Evolutionary conservation across 2,113 vertebrate genomes (phyloP).

Genomic region (Chrysochloris asiatica): DNA sequence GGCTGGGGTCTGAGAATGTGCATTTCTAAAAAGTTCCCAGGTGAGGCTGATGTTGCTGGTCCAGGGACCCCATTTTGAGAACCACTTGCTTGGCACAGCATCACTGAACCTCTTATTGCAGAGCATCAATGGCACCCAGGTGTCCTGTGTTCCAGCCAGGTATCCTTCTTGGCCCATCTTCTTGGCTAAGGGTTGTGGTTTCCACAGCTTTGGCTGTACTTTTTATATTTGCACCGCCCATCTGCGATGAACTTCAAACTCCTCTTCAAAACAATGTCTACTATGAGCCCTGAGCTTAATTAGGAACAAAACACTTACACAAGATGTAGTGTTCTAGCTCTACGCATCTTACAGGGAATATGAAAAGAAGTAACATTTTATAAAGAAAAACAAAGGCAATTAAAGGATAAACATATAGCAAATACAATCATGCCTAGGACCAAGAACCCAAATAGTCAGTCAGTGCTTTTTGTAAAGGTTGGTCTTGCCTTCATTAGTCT

Average conservation of each 20-base stretch:
- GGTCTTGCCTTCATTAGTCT: neutral
- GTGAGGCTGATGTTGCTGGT: neutral
- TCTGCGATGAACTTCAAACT: neutral
- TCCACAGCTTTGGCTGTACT: neutral
- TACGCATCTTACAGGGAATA: neutral
- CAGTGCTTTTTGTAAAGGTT: neutral
- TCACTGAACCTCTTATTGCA: neutral
- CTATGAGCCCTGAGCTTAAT: neutral
- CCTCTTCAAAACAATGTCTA: neutral
- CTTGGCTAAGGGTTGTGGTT: neutral
- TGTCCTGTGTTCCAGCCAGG: too few species aligned
- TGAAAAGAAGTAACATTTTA: neutral
- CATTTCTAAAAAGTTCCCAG: too few species aligned
- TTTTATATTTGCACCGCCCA: neutral
- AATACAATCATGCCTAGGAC: neutral
- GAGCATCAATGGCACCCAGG: neutral
- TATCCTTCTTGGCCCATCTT: neutral
- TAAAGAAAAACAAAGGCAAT: conserved; percentile 4
- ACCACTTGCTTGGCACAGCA: neutral
- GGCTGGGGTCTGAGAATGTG: too few species aligned
- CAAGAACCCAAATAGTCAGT: neutral
- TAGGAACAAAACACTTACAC: neutral
- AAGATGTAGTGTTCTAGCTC: neutral
- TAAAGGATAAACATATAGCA: neutral
- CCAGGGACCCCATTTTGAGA: neutral